Evolutionary conservation across 2,888 invertebrate species (phyloP).

Genomic region (Disparrhopalites patrizii): DNA sequence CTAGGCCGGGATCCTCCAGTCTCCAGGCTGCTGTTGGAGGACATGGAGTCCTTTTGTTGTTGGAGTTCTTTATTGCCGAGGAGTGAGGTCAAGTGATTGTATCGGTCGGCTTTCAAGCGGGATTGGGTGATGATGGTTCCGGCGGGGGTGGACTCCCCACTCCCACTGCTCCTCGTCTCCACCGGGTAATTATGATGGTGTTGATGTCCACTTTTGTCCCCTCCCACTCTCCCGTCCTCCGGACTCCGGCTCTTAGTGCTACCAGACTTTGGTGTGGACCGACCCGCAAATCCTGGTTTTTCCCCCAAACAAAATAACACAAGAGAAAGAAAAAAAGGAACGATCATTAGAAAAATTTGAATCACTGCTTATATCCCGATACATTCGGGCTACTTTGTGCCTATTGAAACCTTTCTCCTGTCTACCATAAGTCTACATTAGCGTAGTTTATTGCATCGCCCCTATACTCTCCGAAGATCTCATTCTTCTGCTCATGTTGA

Average conservation of each 20-base stretch:
- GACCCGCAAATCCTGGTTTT: conserved; percentile 29
- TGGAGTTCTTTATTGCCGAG: neutral
- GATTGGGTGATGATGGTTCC: conserved; percentile 39
- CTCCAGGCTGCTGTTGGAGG: neutral
- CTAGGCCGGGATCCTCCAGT: neutral
- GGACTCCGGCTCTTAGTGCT: conserved; percentile 29
- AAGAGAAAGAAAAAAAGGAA: neutral
- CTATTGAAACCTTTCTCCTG: too few relatives aligned
- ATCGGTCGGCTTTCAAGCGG: conserved; percentile 38
- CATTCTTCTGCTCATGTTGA: too few relatives aligned
- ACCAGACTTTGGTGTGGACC: conserved; percentile 31
- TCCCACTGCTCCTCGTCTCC: conserved; percentile 44
- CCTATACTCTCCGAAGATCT: too few relatives aligned
- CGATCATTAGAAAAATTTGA: too few relatives aligned
- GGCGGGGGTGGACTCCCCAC: conserved; percentile 48
- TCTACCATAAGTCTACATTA: too few relatives aligned
- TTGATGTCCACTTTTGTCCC: neutral
- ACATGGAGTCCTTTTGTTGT: conserved; percentile 10
- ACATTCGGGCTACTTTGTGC: too few relatives aligned
- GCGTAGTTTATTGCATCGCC: too few relatives aligned
- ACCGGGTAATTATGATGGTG: conserved; percentile 16
- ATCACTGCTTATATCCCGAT: too few relatives aligned
- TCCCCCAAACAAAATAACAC: neutral
- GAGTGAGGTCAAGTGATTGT: conserved; percentile 6
- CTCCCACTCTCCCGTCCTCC: conserved; percentile 18